Evolutionary conservation across 1,140 invertebrate genomes (phyloP), one percentile per base, ranked within the genome.

Genomic region (Bactericera cockerelli): DNA sequence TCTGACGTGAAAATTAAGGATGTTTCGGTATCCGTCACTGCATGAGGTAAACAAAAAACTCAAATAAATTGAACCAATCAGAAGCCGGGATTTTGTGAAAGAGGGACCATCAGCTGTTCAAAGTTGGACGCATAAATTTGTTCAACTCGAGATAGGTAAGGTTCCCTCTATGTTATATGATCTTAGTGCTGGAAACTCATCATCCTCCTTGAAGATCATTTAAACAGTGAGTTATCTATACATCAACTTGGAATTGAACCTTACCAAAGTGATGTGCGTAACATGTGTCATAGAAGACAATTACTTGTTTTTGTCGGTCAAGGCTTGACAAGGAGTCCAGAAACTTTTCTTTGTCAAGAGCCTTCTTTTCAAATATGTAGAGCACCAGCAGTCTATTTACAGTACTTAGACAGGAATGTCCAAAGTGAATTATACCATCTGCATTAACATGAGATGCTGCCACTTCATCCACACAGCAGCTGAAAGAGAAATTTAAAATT

Each of bases 401-500:
- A 11, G 81, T 81, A 64, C 80, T 82, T 31, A 94, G 79, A 72
- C 93, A 98, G 2, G 83, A 79, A 65, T 83, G 82, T 1, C 93
- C 93, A 77, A 89, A 97, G 72, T 98, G 93, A 63, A 97, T 82
- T 10, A 96, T 74, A 55, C 81, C 81, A 74, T 95, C 86, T 1
- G 83, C 83, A 57, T 80, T 70, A n/a, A 85, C 78, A 73, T 96
- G 93, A 69, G 87, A 80, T 3, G 90, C 89, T 38, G 89, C 84
- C 31, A 93, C 80, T 72, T 92, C 89, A 74, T 98, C 93, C 4
- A 93, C 82, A 74, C 93, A 98, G 71, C 93, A 98, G 71, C 89
- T 85, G 66, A 62, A 76, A 74, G 13, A 55, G 22, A 10, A 13
- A 10, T 55, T 11, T 11, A 13, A 55, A 22, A 55, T 57, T n/a